A percentile compares a stretch with the other conserved stretches of the same genome.
phyloP scores from a whole-genome alignment of 64 coral and sea anemone species.

The Porites australiensis region DNA sequence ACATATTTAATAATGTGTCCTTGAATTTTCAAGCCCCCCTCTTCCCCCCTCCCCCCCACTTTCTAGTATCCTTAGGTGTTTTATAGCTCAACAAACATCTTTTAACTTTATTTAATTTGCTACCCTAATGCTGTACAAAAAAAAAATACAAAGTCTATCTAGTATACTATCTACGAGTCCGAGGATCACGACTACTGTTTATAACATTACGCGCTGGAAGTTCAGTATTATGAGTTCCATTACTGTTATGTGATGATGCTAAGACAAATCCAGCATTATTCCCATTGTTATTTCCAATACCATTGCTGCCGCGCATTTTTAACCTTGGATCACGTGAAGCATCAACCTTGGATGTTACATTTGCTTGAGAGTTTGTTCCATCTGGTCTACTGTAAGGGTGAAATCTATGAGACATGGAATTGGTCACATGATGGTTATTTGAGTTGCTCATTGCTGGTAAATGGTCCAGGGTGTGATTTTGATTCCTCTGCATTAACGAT shows the following conservation, averaged over 20 bases:
- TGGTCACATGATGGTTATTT: conserved; percentile 42
- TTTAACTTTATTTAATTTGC: too few species aligned
- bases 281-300: conserved; percentile 52
- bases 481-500: not conserved
- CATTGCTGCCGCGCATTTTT: conserved; percentile 61
- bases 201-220: conserved; percentile 80
- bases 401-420: conserved; percentile 72
- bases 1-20: too few species aligned
- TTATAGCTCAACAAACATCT: too few species aligned
- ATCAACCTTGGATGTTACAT: conserved; percentile 55
- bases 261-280: not conserved
- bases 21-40: too few species aligned
- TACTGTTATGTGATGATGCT: conserved; percentile 43
- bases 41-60: too few species aligned
- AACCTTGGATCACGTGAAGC: conserved; percentile 90
- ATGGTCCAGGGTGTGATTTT: conserved; percentile 50
- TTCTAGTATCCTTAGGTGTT: too few species aligned
- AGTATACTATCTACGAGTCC: conserved; percentile 54
- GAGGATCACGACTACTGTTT: conserved; percentile 90
- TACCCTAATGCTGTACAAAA: too few species aligned
- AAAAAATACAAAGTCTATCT: not conserved
- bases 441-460: conserved; percentile 39
- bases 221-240: conserved; percentile 54
- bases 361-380: not conserved
- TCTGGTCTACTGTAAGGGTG: conserved; percentile 87